Evolutionary conservation across 2,888 invertebrate species (phyloP), one percentile per base, ranked within the genome.

Genomic region (Amiota mariae): DNA sequence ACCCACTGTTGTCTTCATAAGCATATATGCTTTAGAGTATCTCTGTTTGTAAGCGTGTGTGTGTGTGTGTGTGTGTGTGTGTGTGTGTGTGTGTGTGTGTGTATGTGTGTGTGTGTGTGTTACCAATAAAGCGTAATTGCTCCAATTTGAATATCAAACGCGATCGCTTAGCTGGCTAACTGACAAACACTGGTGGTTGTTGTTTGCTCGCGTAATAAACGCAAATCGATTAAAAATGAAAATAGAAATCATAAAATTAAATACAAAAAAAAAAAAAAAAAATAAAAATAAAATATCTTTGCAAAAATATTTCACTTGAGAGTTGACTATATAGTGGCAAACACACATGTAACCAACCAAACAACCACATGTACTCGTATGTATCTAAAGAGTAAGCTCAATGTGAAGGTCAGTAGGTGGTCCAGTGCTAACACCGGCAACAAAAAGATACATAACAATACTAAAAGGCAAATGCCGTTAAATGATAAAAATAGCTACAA

Each of bases 341-440:
- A 51, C 51, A 46, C 51, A 46, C 63, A 54, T 13, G 13, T 54
- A 54, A 15, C 15, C 51, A 54, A 15, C 15, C 24, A 54, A 15
- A n/a, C 15, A 54, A 6, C 36, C 36, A 36, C 36, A 36, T 36
- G 8, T 36, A 24, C 24, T 24, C 24, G 6, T 36, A 36, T 36
- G 36, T 36, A 36, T 36, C 36, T 36, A 36, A 6, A 6, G 36
- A 6, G 36, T 36, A 0, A 59, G 18, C 81, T 83, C 83, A 83
- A 83, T 83, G 83, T 83, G 86, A 83, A 83, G 83, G 83, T 83
- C 83, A 86, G 86, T 86, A 83, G 83, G 86, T 83, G 83, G 83
- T 82, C 84, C 85, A 36, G 36, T 36, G 36, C 36, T 36, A 36
- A 36, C 82, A 56, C 49, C 57, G 47, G 56, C 18, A 12, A 46